Base-by-base conservation (phyloP, 2,113 vertebrate species). In the Oryzias curvinotus region DNA sequence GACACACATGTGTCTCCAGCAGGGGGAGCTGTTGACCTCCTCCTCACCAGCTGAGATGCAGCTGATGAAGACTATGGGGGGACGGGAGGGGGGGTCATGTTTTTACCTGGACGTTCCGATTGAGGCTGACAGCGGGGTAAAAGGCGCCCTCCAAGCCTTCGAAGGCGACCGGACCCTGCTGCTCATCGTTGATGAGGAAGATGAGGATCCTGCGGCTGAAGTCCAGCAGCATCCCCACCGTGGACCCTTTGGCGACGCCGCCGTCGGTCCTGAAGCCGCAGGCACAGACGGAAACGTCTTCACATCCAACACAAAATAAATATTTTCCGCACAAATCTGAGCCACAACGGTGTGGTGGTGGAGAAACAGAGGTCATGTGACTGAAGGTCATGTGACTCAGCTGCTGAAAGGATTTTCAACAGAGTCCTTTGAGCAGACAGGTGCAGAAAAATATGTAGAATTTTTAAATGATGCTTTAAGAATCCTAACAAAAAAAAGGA, bases 141-240 rank as follows among this genome's bases (percentile, higher is more conserved):
- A 96, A 96, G 30, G 93, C 78, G 0, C 97, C 97, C 76, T 99
- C 96, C 87, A 99, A 47, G 41, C 91, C 92, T 74, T 99, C 95
- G 0, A 99, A 99, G 0, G 97, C 97, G 0, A 99, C 92, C 0
- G 97, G 97, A 4, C 97, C 97, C 85, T 99, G 97, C 92, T 98
- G 97, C 73, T 97, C 97, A n/a, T 99, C 95, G 1, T 99, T 99
- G 89, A 98, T 91, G 80, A 96, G 96, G 88, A 99, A 99, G 0
- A 95, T 94, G 80, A 99, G 58, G 66, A 95, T 95, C 73, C 96
- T 90, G 23, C 95, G 91, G 41, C 93, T 92, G 80, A 99, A 87
- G 71, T 99, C 97, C 52, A 99, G 88, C 78, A 99, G 90, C 58
- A 98, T 92, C 26, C 97, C 97, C 41, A 99, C 91, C 0, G 97